phyloP scores from a whole-genome alignment of 2,113 vertebrate species.

The Rhynchomys soricoides region DNA sequence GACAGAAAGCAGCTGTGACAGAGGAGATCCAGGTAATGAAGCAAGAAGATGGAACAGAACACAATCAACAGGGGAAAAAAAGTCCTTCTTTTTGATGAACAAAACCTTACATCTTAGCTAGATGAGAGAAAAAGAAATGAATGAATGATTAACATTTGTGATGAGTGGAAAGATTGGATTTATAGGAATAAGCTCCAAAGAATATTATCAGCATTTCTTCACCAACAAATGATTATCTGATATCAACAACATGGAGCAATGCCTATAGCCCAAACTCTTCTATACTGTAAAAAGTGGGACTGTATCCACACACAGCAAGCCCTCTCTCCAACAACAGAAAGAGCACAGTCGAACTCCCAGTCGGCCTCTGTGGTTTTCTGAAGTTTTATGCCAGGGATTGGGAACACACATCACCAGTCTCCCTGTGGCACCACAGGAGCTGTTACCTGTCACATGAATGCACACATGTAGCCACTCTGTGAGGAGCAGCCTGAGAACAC shows the following conservation, averaged over 20 bases:
- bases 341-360: background rate
- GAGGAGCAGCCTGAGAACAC: background rate
- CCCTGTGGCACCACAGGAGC: background rate
- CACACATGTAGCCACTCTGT: too few species aligned
- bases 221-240: background rate
- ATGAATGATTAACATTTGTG: background rate
- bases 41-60: background rate
- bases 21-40: background rate
- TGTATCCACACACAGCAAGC: background rate
- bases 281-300: background rate
- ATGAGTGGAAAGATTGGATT: background rate
- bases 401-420: background rate
- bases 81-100: background rate
- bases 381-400: background rate
- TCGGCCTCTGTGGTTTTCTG: background rate
- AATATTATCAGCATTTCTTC: background rate
- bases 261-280: background rate
- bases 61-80: background rate
- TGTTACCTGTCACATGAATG: background rate
- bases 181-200: background rate
- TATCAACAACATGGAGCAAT: background rate
- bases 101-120: background rate
- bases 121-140: background rate
- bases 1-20: background rate
- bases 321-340: background rate